phyloP scores from a whole-genome alignment of 2,113 vertebrate species.

The Gymnobelideus leadbeateri region DNA sequence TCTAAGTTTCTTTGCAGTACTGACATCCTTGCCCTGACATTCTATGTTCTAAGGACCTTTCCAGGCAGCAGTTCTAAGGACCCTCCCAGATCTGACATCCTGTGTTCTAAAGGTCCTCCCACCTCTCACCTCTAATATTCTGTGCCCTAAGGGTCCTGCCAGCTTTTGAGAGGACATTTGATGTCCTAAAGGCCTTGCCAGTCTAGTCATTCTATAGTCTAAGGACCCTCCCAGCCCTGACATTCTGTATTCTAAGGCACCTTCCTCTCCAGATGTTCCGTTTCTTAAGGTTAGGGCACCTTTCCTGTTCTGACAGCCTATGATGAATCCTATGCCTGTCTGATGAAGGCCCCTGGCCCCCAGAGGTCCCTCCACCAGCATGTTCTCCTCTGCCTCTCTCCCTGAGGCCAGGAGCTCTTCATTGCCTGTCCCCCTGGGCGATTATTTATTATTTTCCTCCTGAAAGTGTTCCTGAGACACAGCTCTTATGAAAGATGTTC shows the following conservation, averaged over 20 bases:
- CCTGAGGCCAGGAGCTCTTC: constrained; percentile 56
- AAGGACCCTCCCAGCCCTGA: not conserved
- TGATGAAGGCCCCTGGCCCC: not conserved
- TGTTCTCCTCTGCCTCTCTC: not conserved
- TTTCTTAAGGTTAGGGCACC: not conserved
- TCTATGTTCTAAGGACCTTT: not conserved
- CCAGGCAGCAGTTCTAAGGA: not conserved
- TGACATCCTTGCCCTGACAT: not conserved
- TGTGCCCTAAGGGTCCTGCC: not conserved
- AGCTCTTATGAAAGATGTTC: constrained; percentile 70
- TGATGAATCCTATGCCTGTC: not conserved
- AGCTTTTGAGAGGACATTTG: not conserved
- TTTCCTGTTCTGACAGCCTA: not conserved
- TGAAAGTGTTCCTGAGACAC: constrained; percentile 72
- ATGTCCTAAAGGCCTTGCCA: not conserved
- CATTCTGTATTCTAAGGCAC: not conserved
- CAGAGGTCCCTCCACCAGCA: not conserved
- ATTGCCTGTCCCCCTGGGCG: constrained; percentile 66
- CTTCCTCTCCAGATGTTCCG: not conserved
- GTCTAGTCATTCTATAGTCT: accelerated
- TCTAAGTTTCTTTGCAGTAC: no score
- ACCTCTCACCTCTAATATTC: no score
- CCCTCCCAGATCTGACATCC: not conserved
- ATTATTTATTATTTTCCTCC: constrained; percentile 76
- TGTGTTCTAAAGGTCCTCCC: not conserved